A percentile compares a stretch with the other conserved stretches of the same genome.
Evolutionary conservation across 2,888 invertebrate genomes (phyloP).

Genomic region (Campoletis raptor): DNA sequence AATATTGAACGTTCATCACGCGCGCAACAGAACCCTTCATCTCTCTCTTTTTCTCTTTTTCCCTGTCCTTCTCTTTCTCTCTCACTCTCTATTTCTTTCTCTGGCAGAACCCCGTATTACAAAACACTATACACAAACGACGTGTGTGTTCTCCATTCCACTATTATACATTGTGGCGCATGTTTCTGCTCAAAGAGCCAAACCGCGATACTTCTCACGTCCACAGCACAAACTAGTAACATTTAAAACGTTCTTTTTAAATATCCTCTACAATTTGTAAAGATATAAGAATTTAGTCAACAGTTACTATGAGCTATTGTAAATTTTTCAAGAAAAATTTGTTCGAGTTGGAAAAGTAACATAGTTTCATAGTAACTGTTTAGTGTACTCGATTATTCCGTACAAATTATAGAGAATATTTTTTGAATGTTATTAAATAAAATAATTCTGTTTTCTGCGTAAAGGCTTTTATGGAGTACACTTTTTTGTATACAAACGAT

Average conservation of each 20-base stretch:
- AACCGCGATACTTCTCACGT: slow-evolving; percentile 65
- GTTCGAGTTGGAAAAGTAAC: background rate
- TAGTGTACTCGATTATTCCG: background rate
- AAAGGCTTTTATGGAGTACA: background rate
- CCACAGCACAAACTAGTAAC: slow-evolving; percentile 13
- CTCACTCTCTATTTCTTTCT: background rate
- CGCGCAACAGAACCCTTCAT: slow-evolving; percentile 40
- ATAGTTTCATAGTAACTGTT: background rate
- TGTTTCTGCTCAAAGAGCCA: slow-evolving; percentile 38
- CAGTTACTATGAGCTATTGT: background rate
- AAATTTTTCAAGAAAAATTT: background rate
- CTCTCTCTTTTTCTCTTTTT: slow-evolving; percentile 12
- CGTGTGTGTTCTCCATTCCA: slow-evolving; percentile 57
- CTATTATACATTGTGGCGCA: slow-evolving; percentile 15
- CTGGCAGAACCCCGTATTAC: slow-evolving; percentile 19
- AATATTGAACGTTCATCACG: slow-evolving; percentile 60
- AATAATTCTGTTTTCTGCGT: background rate
- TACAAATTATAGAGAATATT: background rate
- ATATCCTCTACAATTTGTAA: background rate
- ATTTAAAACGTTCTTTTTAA: background rate
- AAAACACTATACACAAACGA: slow-evolving; percentile 51
- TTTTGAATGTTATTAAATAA: background rate
- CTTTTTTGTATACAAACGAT: background rate
- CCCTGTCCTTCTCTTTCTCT: background rate
- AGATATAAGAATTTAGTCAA: background rate